Base-by-base conservation (phyloP, 64 coral and sea anemone genomes). In the Montipora sp. region DNA sequence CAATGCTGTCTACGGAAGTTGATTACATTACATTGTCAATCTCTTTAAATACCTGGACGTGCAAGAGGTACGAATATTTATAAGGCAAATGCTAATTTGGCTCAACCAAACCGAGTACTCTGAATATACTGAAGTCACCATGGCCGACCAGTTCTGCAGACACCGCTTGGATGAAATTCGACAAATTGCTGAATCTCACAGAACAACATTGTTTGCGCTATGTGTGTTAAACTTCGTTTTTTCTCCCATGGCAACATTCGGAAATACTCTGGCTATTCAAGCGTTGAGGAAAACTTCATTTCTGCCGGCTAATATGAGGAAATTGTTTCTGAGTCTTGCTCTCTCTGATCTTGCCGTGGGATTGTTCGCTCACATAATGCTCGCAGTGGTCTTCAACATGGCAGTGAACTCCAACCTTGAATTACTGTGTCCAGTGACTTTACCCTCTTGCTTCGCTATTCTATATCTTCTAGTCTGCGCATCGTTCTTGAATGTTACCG, bases 341-440 rank as follows among this genome's bases (percentile, higher is more conserved):
- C 27, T 36, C 27, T 36, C 27, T 2, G 27, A 36, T 36, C 27
- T 36, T 36, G 44, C 75, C 2, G 77, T 80, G 7, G 88, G 59
- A 68, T 13, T 90, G 18, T 49, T 90, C 13, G 60, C 88, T 8
- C 75, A 90, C 12, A 76, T 36, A 6, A 80, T 68, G 13, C 36
- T 80, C 12, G 48, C 49, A 10, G 16, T 22, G 10, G 22, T 80
- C 48, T 23, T 80, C 7, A 55, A 55, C 3, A 80, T 55, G 51
- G 16, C 77, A 3, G 48, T 49, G 5, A 55, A 75, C 44, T 75
- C 11, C 73, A 58, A 80, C n/a, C 57, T 21, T 20, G 48, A 79
- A 11, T 50, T 7, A 14, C 48, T 79, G 0, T 79, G 77, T 49
- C 77, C 48, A 6, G 8, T 19, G 7, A 51, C 18, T 79, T 48